phyloP scores from a whole-genome alignment of 1,140 invertebrate species.

The Drosophila rhopaloa region DNA sequence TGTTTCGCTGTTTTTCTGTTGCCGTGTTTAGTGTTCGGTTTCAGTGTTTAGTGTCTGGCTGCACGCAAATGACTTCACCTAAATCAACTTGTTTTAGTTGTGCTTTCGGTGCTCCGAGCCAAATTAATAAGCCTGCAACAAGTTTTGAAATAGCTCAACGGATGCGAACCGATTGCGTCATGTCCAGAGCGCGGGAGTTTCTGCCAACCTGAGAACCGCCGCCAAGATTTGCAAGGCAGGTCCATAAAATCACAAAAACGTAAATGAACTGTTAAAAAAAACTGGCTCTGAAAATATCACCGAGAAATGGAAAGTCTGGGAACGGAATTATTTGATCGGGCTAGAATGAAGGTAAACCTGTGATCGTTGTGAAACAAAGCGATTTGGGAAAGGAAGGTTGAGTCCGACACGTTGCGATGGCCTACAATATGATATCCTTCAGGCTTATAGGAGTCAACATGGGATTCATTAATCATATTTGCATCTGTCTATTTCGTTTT shows the following conservation, averaged over 20 bases:
- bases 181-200: conserved; percentile 42
- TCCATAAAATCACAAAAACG: conserved; percentile 23
- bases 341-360: conserved; percentile 41
- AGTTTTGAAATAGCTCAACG: conserved; percentile 62
- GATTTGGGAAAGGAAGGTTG: conserved; percentile 37
- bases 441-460: conserved; percentile 2
- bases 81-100: conserved; percentile 68
- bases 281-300: conserved; percentile 46
- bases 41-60: conserved; percentile 45
- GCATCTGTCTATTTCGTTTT: conserved; percentile 4
- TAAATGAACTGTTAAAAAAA: conserved; percentile 27
- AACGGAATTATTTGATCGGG: conserved; percentile 24
- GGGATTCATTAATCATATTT: conserved; percentile 28
- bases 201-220: conserved; percentile 35
- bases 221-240: conserved; percentile 27
- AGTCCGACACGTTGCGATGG: conserved; percentile 21
- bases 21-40: conserved; percentile 33
- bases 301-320: conserved; percentile 46
- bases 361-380: conserved; percentile 19
- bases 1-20: conserved; percentile 19
- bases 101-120: conserved; percentile 49
- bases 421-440: conserved; percentile 21
- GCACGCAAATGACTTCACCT: conserved; percentile 76
- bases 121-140: conserved; percentile 69
- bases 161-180: conserved; percentile 66